phyloP scores from a whole-genome alignment of 92 coral and sea anemone genomes.

The Galaxea fascicularis region DNA sequence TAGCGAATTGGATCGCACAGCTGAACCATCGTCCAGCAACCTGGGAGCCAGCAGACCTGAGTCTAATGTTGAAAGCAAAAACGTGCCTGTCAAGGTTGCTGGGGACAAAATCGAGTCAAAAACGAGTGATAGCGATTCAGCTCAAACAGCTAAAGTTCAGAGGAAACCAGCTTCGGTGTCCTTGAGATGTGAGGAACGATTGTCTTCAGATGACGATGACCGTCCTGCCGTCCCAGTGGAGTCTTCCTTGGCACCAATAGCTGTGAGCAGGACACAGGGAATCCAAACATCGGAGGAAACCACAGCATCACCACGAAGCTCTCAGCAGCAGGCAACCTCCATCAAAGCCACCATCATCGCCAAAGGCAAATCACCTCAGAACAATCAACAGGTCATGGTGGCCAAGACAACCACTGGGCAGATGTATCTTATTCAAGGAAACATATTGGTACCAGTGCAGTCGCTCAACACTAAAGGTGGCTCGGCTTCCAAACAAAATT shows the following conservation, averaged over 20 bases:
- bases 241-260: background rate
- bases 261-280: conserved; percentile 39
- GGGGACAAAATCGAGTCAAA: background rate
- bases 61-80: background rate
- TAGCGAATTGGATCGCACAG: background rate
- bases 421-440: conserved; percentile 92
- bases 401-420: conserved; percentile 90
- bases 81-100: background rate
- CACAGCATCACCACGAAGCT: conserved; percentile 19
- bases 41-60: background rate
- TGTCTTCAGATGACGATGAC: conserved; percentile 47
- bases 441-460: conserved; percentile 87
- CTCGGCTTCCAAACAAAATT: conserved; percentile 12
- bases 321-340: conserved; percentile 68
- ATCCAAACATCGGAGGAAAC: conserved; percentile 45
- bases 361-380: conserved; percentile 84
- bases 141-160: background rate
- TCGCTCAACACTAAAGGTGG: conserved; percentile 40
- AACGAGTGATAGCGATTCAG: background rate
- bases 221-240: background rate
- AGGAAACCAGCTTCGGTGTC: conserved; percentile 9
- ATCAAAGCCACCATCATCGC: conserved; percentile 92
- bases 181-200: conserved; percentile 38
- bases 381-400: conserved; percentile 87
- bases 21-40: background rate